A percentile compares a stretch with the other conserved stretches of the same genome.
Evolutionary conservation across 2,113 vertebrate genomes (phyloP).

Genomic region (Odocoileus hemionus): DNA sequence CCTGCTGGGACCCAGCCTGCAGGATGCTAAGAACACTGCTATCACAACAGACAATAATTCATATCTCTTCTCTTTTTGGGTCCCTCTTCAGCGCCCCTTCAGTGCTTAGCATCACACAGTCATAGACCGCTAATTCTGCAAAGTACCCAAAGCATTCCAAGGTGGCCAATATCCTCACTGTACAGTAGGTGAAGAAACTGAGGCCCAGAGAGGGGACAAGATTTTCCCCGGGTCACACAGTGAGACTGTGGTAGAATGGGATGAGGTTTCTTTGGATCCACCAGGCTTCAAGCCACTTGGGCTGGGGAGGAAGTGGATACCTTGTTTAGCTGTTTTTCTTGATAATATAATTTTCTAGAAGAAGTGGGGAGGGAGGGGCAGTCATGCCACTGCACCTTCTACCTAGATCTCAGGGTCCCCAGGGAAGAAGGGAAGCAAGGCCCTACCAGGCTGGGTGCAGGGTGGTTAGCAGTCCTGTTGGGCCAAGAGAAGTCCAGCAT

Average conservation of each 20-base stretch:
- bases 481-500: slow-evolving; percentile 97
- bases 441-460: slow-evolving; percentile 82
- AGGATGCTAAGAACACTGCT: background rate
- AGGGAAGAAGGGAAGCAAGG: background rate
- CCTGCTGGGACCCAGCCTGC: background rate
- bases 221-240: background rate
- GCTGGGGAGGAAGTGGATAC: background rate
- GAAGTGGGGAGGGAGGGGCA: background rate
- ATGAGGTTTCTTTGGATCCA: background rate
- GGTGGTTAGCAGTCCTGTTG: slow-evolving; percentile 86
- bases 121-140: background rate
- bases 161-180: background rate
- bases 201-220: background rate
- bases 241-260: background rate
- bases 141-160: background rate
- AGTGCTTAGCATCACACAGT: background rate
- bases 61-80: background rate
- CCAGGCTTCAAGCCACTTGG: background rate
- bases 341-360: background rate
- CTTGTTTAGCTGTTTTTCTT: slow-evolving; percentile 3
- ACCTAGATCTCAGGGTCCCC: background rate
- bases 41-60: background rate
- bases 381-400: background rate
- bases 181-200: background rate
- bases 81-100: background rate